These are phyloP conservation scores for Istiophorus platypterus DNA, from an alignment of 2,113 vertebrate genomes.

Conservation along the genomic window DNA sequence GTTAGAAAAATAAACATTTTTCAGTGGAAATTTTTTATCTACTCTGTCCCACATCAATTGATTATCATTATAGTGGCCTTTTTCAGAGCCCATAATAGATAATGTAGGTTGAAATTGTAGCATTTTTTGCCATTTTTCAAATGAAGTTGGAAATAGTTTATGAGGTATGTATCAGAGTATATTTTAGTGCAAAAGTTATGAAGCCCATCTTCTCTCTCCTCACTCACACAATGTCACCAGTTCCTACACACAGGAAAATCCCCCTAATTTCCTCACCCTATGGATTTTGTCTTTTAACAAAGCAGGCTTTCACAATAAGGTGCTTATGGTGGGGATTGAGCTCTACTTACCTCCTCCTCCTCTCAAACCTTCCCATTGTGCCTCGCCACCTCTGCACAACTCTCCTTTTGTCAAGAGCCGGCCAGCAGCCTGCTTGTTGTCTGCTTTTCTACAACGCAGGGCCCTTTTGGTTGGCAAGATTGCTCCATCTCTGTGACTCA, in stretches of 20 bases:
- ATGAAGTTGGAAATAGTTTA: not conserved
- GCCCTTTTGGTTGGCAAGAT: constrained; percentile 42
- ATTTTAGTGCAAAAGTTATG: not conserved
- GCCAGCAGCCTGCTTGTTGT: constrained; percentile 55
- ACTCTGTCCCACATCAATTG: constrained; percentile 15
- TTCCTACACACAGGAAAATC: constrained; percentile 49
- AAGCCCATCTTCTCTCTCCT: not conserved
- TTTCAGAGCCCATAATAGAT: not conserved
- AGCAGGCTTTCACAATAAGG: constrained; percentile 67
- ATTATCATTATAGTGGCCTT: not conserved
- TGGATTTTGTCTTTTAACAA: constrained; percentile 47
- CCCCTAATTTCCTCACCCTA: constrained; percentile 49
- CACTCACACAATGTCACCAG: not conserved
- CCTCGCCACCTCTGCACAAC: constrained; percentile 74
- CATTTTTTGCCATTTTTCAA: not conserved
- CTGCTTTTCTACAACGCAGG: constrained; percentile 50
- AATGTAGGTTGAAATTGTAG: not conserved
- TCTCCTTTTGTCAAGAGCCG: constrained; percentile 71
- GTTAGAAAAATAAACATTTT: constrained; percentile 17
- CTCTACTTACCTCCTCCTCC: constrained; percentile 72
- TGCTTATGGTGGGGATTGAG: constrained; percentile 54
- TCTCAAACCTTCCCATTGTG: constrained; percentile 79
- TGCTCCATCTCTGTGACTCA: constrained; percentile 78
- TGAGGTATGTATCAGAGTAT: not conserved
- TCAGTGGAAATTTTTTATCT: constrained; percentile 6